phyloP scores from a whole-genome alignment of 2,113 vertebrate species.

The Pagrus major region DNA sequence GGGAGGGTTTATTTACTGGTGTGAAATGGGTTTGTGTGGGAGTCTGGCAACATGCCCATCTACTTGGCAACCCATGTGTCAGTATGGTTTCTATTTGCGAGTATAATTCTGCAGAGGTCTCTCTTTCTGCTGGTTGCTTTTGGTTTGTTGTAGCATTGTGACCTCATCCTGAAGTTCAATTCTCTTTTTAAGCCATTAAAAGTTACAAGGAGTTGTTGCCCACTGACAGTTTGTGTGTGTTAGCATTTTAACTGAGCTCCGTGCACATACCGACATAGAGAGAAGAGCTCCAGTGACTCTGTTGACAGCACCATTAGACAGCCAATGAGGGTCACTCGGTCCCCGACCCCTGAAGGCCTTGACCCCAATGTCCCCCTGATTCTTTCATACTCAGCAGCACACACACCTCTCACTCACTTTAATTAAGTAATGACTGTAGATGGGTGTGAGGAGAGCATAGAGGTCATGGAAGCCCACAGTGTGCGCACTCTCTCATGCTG shows the following conservation, averaged over 20 bases:
- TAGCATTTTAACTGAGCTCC: background rate
- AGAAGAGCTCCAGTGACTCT: conserved; percentile 2
- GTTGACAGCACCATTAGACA: conserved; percentile 33
- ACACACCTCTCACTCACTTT: background rate
- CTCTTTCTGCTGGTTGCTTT: background rate
- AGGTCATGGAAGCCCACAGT: background rate
- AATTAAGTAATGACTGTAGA: conserved; percentile 6
- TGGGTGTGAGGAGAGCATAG: background rate
- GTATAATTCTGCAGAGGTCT: background rate
- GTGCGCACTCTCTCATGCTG: background rate
- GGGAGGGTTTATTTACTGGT: background rate
- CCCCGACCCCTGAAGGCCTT: background rate
- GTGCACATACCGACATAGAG: background rate
- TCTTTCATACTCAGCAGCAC: conserved; percentile 20
- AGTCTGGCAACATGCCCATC: conserved; percentile 3
- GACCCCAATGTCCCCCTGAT: conserved; percentile 23
- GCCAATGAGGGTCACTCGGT: conserved; percentile 12
- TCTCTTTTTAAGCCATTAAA: background rate
- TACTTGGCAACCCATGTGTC: background rate
- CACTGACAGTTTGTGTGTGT: background rate
- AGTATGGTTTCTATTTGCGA: background rate
- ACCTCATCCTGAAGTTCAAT: background rate
- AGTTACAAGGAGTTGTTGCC: background rate
- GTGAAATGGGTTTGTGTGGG: conserved; percentile 4
- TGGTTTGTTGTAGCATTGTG: background rate